Conservation (phyloP, 2,888 invertebrate genomes). For the Drosophila leonis region DNA sequence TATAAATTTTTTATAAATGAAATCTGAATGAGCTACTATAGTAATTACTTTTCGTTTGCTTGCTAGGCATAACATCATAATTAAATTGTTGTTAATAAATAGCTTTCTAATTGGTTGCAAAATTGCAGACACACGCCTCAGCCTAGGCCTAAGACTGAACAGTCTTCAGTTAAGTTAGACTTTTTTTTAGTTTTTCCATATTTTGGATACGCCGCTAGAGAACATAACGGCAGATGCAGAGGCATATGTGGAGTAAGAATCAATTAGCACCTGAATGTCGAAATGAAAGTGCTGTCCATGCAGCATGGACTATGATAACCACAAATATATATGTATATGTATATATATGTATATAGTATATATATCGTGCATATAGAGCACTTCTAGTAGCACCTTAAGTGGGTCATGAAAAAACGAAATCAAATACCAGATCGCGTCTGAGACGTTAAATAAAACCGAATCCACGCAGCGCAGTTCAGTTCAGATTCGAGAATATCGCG, state of each 20-base stretch:
- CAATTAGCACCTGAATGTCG: constrained; percentile 65
- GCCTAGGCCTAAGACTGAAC: neutral
- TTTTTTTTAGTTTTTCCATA: constrained; percentile 6
- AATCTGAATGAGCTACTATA: neutral
- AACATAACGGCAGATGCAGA: constrained; percentile 67
- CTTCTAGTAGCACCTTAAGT: constrained; percentile 77
- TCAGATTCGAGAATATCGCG: constrained; percentile 59
- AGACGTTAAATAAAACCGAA: constrained; percentile 66
- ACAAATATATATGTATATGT: neutral
- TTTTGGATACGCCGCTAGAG: constrained; percentile 42
- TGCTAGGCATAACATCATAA: neutral
- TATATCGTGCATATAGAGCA: constrained; percentile 65
- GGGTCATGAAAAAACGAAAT: constrained; percentile 79
- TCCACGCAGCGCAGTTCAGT: constrained; percentile 21
- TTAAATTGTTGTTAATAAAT: constrained; percentile 16
- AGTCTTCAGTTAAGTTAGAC: neutral
- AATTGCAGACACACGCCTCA: constrained; percentile 63
- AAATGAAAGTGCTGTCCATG: constrained; percentile 74
- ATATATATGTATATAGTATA: constrained; percentile 1
- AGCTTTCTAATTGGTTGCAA: constrained; percentile 62
- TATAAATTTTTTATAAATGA: neutral
- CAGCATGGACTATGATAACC: constrained; percentile 5
- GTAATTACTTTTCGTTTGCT: neutral
- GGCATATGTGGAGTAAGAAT: constrained; percentile 76
- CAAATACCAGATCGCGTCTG: constrained; percentile 39